These are phyloP conservation scores for Pemphigus obesinymphae DNA, from an alignment of 1,140 invertebrate species.

Conservation along the genomic window DNA sequence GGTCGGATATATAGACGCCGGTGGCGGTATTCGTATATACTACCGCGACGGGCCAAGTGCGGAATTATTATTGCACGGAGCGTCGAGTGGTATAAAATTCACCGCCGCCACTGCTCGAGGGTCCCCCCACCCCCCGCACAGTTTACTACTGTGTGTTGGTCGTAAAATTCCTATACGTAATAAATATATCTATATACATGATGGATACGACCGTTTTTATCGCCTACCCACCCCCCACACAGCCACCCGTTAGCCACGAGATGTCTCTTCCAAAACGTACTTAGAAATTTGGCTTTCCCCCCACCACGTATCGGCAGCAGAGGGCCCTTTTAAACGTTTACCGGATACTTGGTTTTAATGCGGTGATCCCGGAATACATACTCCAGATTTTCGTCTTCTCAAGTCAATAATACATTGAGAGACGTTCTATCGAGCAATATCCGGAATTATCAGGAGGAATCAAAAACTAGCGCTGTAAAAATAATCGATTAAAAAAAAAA, in stretches of 20 bases:
- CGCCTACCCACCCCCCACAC: background rate
- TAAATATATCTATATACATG: background rate
- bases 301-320: background rate
- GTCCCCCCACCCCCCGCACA: background rate
- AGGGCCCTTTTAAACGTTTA: background rate
- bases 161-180: slow-evolving; percentile 6
- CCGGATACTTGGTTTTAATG: slow-evolving; percentile 2
- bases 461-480: too few species aligned
- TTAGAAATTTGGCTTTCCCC: background rate
- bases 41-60: too few species aligned
- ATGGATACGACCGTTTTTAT: background rate
- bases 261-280: background rate
- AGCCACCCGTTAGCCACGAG: background rate
- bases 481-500: too few species aligned
- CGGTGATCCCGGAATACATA: background rate
- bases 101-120: background rate
- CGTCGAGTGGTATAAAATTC: background rate
- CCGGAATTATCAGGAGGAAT: too few species aligned
- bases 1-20: too few species aligned
- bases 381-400: too few species aligned
- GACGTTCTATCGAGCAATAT: too few species aligned
- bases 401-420: too few species aligned
- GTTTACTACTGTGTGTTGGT: background rate
- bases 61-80: background rate
- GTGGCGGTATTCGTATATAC: too few species aligned